Base-by-base conservation (phyloP, 2,113 vertebrate genomes). In the Petrocephalus microphthalmus region DNA sequence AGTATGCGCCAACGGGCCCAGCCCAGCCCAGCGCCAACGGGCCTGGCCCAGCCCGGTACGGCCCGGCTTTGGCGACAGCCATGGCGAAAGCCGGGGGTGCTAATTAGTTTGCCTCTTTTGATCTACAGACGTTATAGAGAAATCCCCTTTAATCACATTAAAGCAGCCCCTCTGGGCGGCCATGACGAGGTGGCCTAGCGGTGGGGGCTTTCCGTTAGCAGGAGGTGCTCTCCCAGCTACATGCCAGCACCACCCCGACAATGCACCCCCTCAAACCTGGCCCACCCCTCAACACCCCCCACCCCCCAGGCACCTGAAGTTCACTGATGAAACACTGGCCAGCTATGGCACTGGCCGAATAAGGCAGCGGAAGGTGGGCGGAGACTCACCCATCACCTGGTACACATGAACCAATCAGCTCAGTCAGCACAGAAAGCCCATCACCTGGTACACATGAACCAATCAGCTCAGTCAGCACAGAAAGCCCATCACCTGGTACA, bases 81-180 rank as follows among this genome's bases (percentile, higher is more conserved):
- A 57, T 85, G 92, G 90, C 92, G 92, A 95, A 94, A 94, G 91
- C 92, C 94, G 90, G 90, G 90, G 93, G 93, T 93, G 94, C 92
- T 95, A 95, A 95, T 94, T 95, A 93, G 91, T 92, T 92, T 92
- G 94, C 93, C 93, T 94, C 93, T 92, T 95, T 95, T 94, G 93
- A 95, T 95, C 92, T 94, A 91, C 93, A 93, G 91, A 94, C 91
- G 90, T 93, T 37, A 89, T 86, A 25, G 89, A 89, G 85, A 94
- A 94, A 95, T 94, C 93, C 89, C 87, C 85, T 88, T 89, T 94
- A 94, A 95, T 95, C 93, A 95, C 93, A 95, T 95, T 94, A 94
- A 93, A 90, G 90, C 2, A 17, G 19, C 37, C 45, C 81, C 19
- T 47, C 45, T 10, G 37, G 89, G 91, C 91, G 85, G 91, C 90